Evolutionary conservation across 2,113 vertebrate genomes (phyloP), one percentile per base, ranked within the genome.

Genomic region (Toxostoma redivivum): DNA sequence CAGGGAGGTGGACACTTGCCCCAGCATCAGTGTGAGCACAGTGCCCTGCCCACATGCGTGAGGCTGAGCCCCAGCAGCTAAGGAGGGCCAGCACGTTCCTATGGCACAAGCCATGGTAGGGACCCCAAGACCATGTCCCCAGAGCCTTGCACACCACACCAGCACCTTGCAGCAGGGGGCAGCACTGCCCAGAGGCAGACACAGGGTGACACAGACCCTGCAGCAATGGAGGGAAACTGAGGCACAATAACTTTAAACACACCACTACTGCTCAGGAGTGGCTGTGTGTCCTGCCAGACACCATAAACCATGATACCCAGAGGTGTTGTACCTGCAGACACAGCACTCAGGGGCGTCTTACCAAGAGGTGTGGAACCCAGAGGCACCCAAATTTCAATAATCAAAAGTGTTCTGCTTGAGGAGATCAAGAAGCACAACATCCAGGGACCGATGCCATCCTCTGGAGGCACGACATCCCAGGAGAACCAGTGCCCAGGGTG

Each of bases 31-130:
- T 3, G 21, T n/a, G 61, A 38, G 57, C 80, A 74, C 60, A 21
- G 8, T 24, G 37, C 40, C 31, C 47, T 85, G 61, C 21, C 18
- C 40, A 48, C 6, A 4, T 1, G 2, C 57, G 28, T 0, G 0
- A 62, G 44, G 23, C 38, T 72, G 53, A 72, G n/a, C 35, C 25
- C 37, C 10, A 21, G 1, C 1, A 8, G 28, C 76, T 5, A 0
- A 25, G 48, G 10, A 35, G 21, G 44, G 15, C 5, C 58, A 77
- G 50, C 58, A 45, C 0, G 2, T 70, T 50, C 10, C 42, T 33
- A 18, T 44, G 42, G 15, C 30, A 54, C 22, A 37, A 27, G 13
- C 45, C 73, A 17, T 6, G 13, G 14, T 3, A 7, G 58, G 5
- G 28, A 2, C 18, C 15, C 19, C 2, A 4, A 7, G 37, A 16